A percentile compares a stretch with the other conserved stretches of the same genome.
phyloP scores from a whole-genome alignment of 2,113 vertebrate species.

The Oryzias melastigma region DNA sequence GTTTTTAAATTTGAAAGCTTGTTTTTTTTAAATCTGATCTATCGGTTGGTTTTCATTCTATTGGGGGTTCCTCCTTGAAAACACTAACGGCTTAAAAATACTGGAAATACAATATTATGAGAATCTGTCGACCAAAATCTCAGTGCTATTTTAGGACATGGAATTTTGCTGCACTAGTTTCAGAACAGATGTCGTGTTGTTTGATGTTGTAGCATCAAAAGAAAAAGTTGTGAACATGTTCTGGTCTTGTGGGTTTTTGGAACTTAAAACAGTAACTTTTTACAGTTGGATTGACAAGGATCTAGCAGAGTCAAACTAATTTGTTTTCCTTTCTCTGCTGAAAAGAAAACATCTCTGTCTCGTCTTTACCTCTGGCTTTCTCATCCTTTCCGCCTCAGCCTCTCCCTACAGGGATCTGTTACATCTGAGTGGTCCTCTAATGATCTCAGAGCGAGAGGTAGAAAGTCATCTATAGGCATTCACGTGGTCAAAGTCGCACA shows the following conservation, averaged over 20 bases:
- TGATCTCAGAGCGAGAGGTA: slow-evolving; percentile 64
- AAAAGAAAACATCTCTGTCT: slow-evolving; percentile 14
- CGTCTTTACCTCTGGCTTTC: slow-evolving; percentile 24
- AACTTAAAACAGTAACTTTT: too few relatives aligned
- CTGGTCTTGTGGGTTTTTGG: too few relatives aligned
- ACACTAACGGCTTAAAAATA: background rate
- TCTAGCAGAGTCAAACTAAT: slow-evolving; percentile 14
- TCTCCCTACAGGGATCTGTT: slow-evolving; percentile 50
- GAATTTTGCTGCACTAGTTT: too few relatives aligned
- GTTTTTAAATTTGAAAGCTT: background rate
- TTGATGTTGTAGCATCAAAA: too few relatives aligned
- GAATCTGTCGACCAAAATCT: too few relatives aligned
- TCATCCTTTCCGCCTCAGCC: slow-evolving; percentile 19
- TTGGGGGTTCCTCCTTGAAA: background rate
- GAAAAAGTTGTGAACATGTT: too few relatives aligned
- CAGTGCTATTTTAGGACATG: too few relatives aligned
- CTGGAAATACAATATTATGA: too few relatives aligned
- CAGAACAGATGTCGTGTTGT: too few relatives aligned
- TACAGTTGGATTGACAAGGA: background rate
- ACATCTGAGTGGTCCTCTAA: slow-evolving; percentile 63
- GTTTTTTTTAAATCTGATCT: background rate
- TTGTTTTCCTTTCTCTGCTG: slow-evolving; percentile 13
- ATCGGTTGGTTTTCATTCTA: too few relatives aligned
- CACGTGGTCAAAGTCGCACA: slow-evolving; percentile 36
- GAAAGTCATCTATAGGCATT: slow-evolving; percentile 54